phyloP scores from a whole-genome alignment of 2,113 vertebrate species.

The Dicaeum eximium region DNA sequence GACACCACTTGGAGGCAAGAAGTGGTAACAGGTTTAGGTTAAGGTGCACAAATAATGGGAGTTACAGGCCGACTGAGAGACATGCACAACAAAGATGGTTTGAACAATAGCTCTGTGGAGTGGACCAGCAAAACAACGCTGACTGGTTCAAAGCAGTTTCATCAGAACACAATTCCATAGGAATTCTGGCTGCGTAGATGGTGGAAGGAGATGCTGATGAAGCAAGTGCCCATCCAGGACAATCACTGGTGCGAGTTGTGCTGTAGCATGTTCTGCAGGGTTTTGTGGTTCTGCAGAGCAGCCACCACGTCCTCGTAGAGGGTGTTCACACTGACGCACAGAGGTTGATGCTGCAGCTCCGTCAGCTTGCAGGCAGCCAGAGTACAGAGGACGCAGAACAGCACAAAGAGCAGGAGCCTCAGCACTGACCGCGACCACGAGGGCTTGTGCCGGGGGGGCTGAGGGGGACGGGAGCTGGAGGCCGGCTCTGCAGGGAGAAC shows the following conservation, averaged over 20 bases:
- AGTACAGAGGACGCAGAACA: conserved; percentile 69
- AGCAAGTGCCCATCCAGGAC: background rate
- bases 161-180: conserved; percentile 88
- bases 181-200: conserved; percentile 80
- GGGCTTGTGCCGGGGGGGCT: conserved; percentile 46
- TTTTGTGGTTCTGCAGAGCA: conserved; percentile 80
- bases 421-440: conserved; percentile 69
- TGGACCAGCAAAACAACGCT: conserved; percentile 21
- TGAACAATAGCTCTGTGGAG: background rate
- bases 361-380: conserved; percentile 80
- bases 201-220: conserved; percentile 65
- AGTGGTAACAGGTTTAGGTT: background rate
- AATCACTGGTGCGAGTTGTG: conserved; percentile 77
- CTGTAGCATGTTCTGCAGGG: conserved; percentile 81
- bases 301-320: conserved; percentile 78
- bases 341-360: conserved; percentile 75
- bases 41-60: background rate
- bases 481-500: conserved; percentile 50
- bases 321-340: conserved; percentile 78
- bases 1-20: background rate
- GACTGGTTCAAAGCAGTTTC: conserved; percentile 61
- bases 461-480: conserved; percentile 52
- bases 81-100: conserved; percentile 42
- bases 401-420: conserved; percentile 73
- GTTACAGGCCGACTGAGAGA: conserved; percentile 13